Evolutionary conservation across 2,888 invertebrate species (phyloP), one percentile per base, ranked within the genome.

Genomic region (Euzetes globulus): DNA sequence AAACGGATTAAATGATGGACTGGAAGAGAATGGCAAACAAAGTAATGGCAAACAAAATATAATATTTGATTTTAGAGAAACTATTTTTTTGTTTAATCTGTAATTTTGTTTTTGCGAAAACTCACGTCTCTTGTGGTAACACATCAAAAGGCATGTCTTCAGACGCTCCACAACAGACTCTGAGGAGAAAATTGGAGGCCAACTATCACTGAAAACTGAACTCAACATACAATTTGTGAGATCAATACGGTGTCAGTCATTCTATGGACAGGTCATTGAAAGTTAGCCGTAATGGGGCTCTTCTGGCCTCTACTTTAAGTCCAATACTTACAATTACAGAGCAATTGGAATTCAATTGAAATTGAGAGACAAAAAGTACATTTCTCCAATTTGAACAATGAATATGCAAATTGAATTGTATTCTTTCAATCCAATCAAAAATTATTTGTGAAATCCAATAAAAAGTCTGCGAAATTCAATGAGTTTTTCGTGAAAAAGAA

Each of bases 191-290:
- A 50, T 50, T 50, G n/a, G 50, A 50, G 50, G 19, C 50, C 50
- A 50, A 50, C n/a, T 50, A 50, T 50, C 50, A 2, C 50, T 50
- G 13, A 17, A 22, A 55, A 55, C 55, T 27, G 27, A 27, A 27
- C 58, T 27, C 27, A 58, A 58, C 58, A 58, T 58, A 27, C 58
- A 58, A 58, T 58, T 58, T 58, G 11, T 13, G 27, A 58, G 22
- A 27, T 27, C 22, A 58, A 58, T 58, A 27, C 19, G 27, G 27
- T 55, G 55, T 58, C 58, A 58, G 58, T 58, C 19, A 19, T 4
- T 27, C 25, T 22, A 58, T 27, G 27, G 58, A 58, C 27, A 58
- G 58, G 58, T 58, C 27, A 58, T 58, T n/a, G n/a, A 52, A 22
- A 19, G 52, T 22, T 52, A 22, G 52, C n/a, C 58, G 25, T 19